phyloP scores from a whole-genome alignment of 2,797 vertebrate species.

The Mus spretus region DNA sequence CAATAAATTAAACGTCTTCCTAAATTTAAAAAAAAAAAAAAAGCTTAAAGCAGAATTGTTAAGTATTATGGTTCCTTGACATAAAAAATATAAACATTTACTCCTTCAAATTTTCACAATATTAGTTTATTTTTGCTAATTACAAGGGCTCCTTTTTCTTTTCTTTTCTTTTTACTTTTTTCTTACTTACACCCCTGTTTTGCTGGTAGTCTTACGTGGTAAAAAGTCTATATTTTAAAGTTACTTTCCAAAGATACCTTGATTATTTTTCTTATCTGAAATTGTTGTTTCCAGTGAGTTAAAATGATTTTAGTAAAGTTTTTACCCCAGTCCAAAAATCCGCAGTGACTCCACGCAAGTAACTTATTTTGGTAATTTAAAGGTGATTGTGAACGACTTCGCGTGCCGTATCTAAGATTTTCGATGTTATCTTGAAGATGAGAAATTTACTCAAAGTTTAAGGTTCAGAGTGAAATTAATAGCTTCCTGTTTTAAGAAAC shows the following conservation, averaged over 20 bases:
- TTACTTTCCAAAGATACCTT: slow-evolving; percentile 15
- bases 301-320: slow-evolving; percentile 12
- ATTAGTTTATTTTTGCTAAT: slow-evolving; percentile 29
- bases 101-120: background rate
- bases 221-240: background rate
- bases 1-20: slow-evolving; percentile 43
- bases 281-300: background rate
- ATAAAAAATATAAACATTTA: background rate
- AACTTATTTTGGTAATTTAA: slow-evolving; percentile 62
- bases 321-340: background rate
- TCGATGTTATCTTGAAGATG: slow-evolving; percentile 11
- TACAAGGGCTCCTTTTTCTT: background rate
- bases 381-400: background rate
- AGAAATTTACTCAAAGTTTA: background rate
- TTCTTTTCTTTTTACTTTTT: background rate
- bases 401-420: background rate
- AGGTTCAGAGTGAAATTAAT: background rate
- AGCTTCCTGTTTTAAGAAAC: slow-evolving; percentile 41
- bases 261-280: slow-evolving; percentile 20
- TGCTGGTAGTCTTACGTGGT: background rate
- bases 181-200: background rate
- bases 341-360: background rate
- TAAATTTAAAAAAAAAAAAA: slow-evolving; percentile 57
- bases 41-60: slow-evolving; percentile 47
- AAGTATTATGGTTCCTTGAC: background rate